Evolutionary conservation across 2,113 vertebrate species (phyloP).

Genomic region (Phrynosoma blainvillii): DNA sequence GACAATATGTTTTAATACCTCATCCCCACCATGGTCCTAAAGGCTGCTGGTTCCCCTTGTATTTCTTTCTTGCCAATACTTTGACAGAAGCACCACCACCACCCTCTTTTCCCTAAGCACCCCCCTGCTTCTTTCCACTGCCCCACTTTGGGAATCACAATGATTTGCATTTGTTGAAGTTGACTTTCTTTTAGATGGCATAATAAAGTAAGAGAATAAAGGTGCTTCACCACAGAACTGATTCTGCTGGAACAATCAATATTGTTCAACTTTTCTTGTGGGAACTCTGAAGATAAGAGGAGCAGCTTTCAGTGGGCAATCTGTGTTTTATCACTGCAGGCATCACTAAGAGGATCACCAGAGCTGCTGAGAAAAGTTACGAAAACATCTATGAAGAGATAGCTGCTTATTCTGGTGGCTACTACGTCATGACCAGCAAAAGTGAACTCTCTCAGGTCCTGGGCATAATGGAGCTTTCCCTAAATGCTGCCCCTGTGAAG

Average conservation of each 20-base stretch:
- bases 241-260: neutral
- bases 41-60: no score
- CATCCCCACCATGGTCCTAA: no score
- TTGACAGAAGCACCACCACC: no score
- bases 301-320: neutral
- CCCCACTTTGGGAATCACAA: no score
- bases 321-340: neutral
- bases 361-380: neutral
- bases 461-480: conserved; percentile 14
- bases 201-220: neutral
- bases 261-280: neutral
- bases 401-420: neutral
- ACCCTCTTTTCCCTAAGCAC: no score
- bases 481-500: conserved; percentile 27
- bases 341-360: neutral
- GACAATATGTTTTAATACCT: no score
- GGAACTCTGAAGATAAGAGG: neutral
- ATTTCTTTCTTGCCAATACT: no score
- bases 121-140: no score
- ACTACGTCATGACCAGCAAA: conserved; percentile 7
- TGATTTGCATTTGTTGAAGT: neutral
- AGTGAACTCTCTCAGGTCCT: neutral
- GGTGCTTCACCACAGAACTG: neutral
- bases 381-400: conserved; percentile 21
- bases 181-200: neutral